Base-by-base conservation (phyloP, 2,797 vertebrate genomes). In the Neopelma chrysocephalum region DNA sequence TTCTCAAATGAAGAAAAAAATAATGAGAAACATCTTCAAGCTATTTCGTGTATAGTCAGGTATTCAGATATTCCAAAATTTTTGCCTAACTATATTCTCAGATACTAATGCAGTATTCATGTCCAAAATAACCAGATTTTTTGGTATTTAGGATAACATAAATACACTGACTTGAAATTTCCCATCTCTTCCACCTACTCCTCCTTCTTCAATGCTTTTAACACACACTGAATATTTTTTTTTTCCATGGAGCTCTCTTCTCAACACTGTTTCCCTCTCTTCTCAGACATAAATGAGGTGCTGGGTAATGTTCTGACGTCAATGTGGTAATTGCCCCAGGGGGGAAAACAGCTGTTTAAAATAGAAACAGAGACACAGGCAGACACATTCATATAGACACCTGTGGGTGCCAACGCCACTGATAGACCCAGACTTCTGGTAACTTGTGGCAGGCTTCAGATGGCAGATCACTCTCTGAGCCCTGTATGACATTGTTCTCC, bases 261-360 rank as follows among this genome's bases (percentile, higher is more conserved):
- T 94, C 62, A 89, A 89, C 87, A 89, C 82, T 43, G 7, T 88
- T 97, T 80, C 62, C 47, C n/a, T 94, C 82, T 94, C 76, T 91
- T 93, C 72, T 91, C 79, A 94, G 96, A 93, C 87, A 88, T 94
- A 96, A 93, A 94, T 91, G 95, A 97, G 87, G 95, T 96, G 96
- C 94, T 94, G 94, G 89, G 91, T 79, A 94, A 93, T 83, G 79
- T 83, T 94, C 80, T 96, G 95, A 96, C 87, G 69, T 96, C 94
- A 94, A 83, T 96, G 92, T 96, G 93, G 89, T 96, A 82, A 86
- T 90, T 94, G 51, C 79, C 89, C 66, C 47, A 20, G 43, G 58
- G 82, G 73, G 51, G 14, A 45, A 81, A 93, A 34, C 7, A 88
- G 66, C n/a, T 88, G 47, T 94, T 94, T 94, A 91, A 97, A 96